These are phyloP conservation scores for Botia almorhae DNA, from an alignment of 2,797 vertebrate species.

Conservation along the genomic window DNA sequence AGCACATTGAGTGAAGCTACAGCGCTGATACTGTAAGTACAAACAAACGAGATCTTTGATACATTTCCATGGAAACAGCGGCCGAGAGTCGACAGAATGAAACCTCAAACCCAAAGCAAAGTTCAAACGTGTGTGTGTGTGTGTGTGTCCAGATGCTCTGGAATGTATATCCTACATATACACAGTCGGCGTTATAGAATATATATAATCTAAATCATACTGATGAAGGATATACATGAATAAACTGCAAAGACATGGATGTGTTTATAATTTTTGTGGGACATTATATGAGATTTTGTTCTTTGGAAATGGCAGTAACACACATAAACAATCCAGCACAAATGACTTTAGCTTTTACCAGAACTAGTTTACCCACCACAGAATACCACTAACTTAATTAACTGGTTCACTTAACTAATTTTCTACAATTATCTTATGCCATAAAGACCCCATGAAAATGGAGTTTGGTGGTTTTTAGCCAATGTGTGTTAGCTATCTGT, in stretches of 20 bases:
- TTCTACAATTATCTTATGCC: too few relatives aligned
- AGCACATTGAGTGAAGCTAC: slow-evolving; percentile 74
- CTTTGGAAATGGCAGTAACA: slow-evolving; percentile 13
- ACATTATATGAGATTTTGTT: background rate
- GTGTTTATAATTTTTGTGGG: background rate
- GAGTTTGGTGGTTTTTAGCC: too few relatives aligned
- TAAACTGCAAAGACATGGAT: background rate
- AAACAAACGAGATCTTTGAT: slow-evolving; percentile 33
- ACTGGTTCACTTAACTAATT: too few relatives aligned
- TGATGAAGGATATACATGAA: background rate
- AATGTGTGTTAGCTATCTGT: too few relatives aligned
- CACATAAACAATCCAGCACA: background rate
- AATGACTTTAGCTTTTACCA: background rate
- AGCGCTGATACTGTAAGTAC: slow-evolving; percentile 55
- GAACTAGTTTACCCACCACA: background rate
- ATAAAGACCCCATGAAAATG: too few relatives aligned
- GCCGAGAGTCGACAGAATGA: slow-evolving; percentile 10
- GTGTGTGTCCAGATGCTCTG: too few relatives aligned
- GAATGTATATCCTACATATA: background rate
- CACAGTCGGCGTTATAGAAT: background rate
- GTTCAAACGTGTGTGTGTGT: background rate
- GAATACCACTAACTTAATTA: too few relatives aligned
- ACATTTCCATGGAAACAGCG: slow-evolving; percentile 6
- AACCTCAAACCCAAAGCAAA: slow-evolving; percentile 24
- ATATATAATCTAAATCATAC: background rate